Base-by-base conservation (phyloP, 2,888 invertebrate species). In the Leptogaster cylindrica region DNA sequence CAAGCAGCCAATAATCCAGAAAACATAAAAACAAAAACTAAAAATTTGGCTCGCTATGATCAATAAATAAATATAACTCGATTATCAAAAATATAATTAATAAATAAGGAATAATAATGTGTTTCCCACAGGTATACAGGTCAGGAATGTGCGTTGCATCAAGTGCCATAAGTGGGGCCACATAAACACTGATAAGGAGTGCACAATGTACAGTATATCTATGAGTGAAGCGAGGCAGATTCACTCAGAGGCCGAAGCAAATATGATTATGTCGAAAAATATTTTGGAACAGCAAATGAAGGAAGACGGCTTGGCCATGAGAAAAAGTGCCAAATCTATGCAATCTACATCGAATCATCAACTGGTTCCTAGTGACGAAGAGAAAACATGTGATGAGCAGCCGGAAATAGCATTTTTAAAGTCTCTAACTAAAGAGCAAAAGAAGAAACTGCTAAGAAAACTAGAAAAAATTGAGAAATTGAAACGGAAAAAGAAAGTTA, bases 131-230 rank as follows among this genome's bases (percentile, higher is more conserved):
- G 98, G 98, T 33, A 98, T 98, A 75, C 89, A 96, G 82, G 97
- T 97, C 2, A 84, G 97, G 65, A 97, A 99, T 83, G 98, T 99
- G 0, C 87, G 98, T 28, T 99, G 99, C 76, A 95, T 99, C 68
- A 98, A 98, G 80, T 99, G 99, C 77, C 95, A 97, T 79, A 97
- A 97, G 78, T 99, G 98, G 98, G 99, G 99, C 6, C 99, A 99
- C 78, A 78, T 78, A 10, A 78, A 78, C 79, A 73, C 82, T 84
- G 97, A 97, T 78, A 92, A 94, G 75, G 97, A 99, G 82, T 99
- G 99, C 81, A 93, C 96, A 3, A 87, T 99, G 84, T 99, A 89
- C 80, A 90, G 89, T 77, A 86, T 88, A 75, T 91, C 88, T 28
- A 92, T 90, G 89, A 91, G 90, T 77, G 91, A 90, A 72, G 91